These are phyloP conservation scores for Petrocephalus schoutedeni DNA, from an alignment of 2,797 vertebrate species.

Conservation along the genomic window DNA sequence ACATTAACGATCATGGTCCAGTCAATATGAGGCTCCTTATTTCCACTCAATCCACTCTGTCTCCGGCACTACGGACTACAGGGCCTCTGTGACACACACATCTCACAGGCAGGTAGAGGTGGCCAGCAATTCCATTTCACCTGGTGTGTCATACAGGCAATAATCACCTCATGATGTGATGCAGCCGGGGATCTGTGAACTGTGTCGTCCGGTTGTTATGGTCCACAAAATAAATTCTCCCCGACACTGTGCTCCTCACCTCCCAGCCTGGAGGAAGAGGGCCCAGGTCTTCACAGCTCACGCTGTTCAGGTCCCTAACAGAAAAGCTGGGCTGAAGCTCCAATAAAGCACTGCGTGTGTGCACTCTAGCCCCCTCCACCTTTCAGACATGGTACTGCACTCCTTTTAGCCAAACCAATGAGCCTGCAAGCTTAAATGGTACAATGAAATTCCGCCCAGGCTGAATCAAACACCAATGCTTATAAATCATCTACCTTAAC, in stretches of 20 bases:
- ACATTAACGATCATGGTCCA: neutral
- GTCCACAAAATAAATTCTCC: slow-evolving; percentile 77
- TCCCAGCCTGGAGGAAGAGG: slow-evolving; percentile 73
- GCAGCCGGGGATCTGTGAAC: slow-evolving; percentile 64
- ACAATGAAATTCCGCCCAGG: neutral
- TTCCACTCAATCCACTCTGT: neutral
- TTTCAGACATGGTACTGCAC: neutral
- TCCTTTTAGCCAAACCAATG: neutral
- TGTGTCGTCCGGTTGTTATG: slow-evolving; percentile 76
- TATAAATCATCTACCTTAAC: neutral
- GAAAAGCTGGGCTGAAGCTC: neutral
- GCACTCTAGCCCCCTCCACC: neutral
- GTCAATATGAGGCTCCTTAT: neutral
- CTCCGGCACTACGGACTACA: neutral
- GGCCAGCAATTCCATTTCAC: neutral
- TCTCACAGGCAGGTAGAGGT: neutral
- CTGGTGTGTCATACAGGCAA: neutral
- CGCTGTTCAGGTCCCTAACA: slow-evolving; percentile 72
- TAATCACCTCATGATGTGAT: slow-evolving; percentile 27
- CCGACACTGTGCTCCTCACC: slow-evolving; percentile 72
- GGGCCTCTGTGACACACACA: neutral
- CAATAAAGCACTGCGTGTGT: neutral
- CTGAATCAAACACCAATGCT: neutral
- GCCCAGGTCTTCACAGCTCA: slow-evolving; percentile 73
- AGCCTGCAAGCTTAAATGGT: neutral